phyloP scores from a whole-genome alignment of 2,888 invertebrate species.

The Parochlus steinenii region DNA sequence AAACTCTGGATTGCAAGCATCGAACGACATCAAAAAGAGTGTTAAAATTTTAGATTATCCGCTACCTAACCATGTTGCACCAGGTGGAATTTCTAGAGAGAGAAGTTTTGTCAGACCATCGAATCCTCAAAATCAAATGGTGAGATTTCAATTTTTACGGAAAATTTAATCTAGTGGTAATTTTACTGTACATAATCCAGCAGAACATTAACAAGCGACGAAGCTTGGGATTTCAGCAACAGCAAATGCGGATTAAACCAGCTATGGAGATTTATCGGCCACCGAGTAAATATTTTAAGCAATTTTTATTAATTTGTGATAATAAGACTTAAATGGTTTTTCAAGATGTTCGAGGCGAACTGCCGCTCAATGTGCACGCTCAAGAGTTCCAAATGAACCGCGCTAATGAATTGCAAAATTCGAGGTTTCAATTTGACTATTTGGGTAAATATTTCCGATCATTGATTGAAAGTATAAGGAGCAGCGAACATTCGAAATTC shows the following conservation, averaged over 20 bases:
- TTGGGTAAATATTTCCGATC: no score
- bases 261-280: slow-evolving; percentile 80
- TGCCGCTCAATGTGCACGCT: slow-evolving; percentile 63
- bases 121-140: slow-evolving; percentile 37
- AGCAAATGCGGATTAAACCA: slow-evolving; percentile 51
- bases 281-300: slow-evolving; percentile 42
- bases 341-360: slow-evolving; percentile 44
- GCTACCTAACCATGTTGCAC: slow-evolving; percentile 18
- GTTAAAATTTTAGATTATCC: no score
- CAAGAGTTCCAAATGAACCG: slow-evolving; percentile 70
- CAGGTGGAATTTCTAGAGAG: slow-evolving; percentile 43
- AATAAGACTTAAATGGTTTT: not conserved
- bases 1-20: no score
- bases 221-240: slow-evolving; percentile 44
- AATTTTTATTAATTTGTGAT: not conserved
- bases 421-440: no score
- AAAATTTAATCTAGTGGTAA: slow-evolving; percentile 1
- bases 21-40: no score
- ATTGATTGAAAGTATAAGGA: no score
- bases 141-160: slow-evolving; percentile 14
- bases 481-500: no score
- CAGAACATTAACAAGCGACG: slow-evolving; percentile 51
- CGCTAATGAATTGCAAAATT: not conserved
- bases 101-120: slow-evolving; percentile 46
- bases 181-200: not conserved